Evolutionary conservation across 2,113 vertebrate species (phyloP).

Genomic region (Amblyopsis rosae): DNA sequence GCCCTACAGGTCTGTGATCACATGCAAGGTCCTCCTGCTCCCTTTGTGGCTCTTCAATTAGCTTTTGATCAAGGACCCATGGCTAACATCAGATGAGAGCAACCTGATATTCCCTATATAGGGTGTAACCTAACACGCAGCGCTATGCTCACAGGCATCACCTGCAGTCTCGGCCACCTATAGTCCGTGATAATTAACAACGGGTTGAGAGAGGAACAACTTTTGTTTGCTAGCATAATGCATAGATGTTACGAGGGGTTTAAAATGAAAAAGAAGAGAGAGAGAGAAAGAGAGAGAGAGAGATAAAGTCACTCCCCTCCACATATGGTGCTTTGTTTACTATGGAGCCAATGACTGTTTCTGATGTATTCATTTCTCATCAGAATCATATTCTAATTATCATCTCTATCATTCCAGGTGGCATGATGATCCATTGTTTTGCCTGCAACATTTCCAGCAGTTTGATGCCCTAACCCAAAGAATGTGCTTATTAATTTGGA

Average conservation of each 20-base stretch:
- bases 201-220: conserved; percentile 50
- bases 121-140: conserved; percentile 73
- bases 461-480: conserved; percentile 76
- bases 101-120: conserved; percentile 69
- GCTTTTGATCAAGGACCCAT: conserved; percentile 76
- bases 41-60: conserved; percentile 45
- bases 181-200: conserved; percentile 57
- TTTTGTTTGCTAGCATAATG: conserved; percentile 4
- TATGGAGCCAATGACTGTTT: conserved; percentile 51
- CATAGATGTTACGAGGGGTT: conserved; percentile 7
- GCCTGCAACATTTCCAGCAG: conserved; percentile 59
- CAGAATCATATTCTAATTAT: conserved; percentile 69
- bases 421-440: conserved; percentile 76
- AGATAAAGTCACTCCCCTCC: conserved; percentile 21
- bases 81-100: conserved; percentile 71
- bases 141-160: conserved; percentile 55
- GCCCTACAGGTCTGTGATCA: conserved; percentile 21
- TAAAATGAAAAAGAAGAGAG: background rate
- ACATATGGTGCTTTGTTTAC: conserved; percentile 36
- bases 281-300: background rate
- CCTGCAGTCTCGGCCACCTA: conserved; percentile 63
- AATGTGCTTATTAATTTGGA: conserved; percentile 85
- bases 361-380: conserved; percentile 54
- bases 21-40: conserved; percentile 34
- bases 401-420: conserved; percentile 64